These are phyloP conservation scores for Leptobrachium ailaonicum DNA, from an alignment of 2,113 vertebrate genomes.

Conservation along the genomic window DNA sequence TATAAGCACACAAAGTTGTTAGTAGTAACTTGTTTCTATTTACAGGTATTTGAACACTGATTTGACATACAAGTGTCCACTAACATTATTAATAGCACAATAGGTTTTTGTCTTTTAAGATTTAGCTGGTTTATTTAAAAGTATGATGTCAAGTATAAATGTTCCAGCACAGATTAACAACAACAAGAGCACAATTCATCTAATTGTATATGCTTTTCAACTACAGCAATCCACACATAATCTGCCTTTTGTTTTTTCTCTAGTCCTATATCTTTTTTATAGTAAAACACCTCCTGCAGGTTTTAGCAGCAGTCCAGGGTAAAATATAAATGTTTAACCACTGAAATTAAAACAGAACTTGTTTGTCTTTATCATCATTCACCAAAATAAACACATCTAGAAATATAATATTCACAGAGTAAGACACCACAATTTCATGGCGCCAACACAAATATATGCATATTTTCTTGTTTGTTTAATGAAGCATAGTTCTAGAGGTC, in stretches of 20 bases:
- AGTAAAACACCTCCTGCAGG: constrained; percentile 71
- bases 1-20: constrained; percentile 93
- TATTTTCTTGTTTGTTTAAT: constrained; percentile 73
- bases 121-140: constrained; percentile 80
- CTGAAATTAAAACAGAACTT: constrained; percentile 58
- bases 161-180: constrained; percentile 89
- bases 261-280: constrained; percentile 55
- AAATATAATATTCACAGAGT: constrained; percentile 64
- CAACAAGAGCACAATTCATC: constrained; percentile 86
- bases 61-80: constrained; percentile 90
- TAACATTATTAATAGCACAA: constrained; percentile 90
- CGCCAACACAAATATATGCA: constrained; percentile 76
- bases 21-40: constrained; percentile 92
- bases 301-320: constrained; percentile 80
- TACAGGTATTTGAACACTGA: constrained; percentile 96
- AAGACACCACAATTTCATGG: constrained; percentile 66
- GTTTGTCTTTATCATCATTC: constrained; percentile 60
- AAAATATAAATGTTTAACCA: constrained; percentile 56
- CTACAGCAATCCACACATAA: constrained; percentile 68
- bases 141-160: constrained; percentile 88
- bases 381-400: constrained; percentile 66
- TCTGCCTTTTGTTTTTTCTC: constrained; percentile 39
- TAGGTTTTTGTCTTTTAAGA: constrained; percentile 78
- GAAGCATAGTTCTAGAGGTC: constrained; percentile 86
- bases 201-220: constrained; percentile 87